Evolutionary conservation across 64 coral and sea anemone species (phyloP).

Genomic region (Montipora foliosa): DNA sequence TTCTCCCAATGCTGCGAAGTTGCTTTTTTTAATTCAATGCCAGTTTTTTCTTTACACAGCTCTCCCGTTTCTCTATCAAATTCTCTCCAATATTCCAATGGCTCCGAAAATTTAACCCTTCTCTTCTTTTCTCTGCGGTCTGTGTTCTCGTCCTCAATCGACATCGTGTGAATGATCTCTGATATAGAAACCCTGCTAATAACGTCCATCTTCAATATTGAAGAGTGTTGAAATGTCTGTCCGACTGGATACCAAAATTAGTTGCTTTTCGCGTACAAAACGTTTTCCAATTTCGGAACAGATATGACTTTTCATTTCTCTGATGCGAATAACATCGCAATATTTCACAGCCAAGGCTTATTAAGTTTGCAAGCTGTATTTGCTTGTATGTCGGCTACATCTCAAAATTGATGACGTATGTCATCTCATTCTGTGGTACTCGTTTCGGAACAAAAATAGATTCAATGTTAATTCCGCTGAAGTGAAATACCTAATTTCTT

Average conservation of each 20-base stretch:
- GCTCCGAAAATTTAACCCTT: slow-evolving; percentile 74
- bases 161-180: not conserved
- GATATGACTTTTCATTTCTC: not conserved
- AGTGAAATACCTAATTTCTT: too few species aligned
- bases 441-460: not conserved
- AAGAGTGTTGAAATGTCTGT: not conserved
- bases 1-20: not conserved
- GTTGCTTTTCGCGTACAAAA: not conserved
- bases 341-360: not conserved
- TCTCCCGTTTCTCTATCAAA: slow-evolving; percentile 74
- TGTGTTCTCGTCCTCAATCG: not conserved
- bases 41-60: slow-evolving; percentile 5
- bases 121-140: slow-evolving; percentile 2
- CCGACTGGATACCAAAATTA: not conserved
- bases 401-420: not conserved
- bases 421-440: not conserved
- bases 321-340: not conserved
- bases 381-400: not conserved
- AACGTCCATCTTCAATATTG: not conserved
- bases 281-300: not conserved
- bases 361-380: not conserved
- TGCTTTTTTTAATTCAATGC: not conserved
- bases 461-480: too few species aligned
- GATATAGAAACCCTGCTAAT: not conserved
- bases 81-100: slow-evolving; percentile 81